These are phyloP conservation scores for Artibeus jamaicensis DNA, from an alignment of 2,797 vertebrate genomes.

Conservation along the genomic window DNA sequence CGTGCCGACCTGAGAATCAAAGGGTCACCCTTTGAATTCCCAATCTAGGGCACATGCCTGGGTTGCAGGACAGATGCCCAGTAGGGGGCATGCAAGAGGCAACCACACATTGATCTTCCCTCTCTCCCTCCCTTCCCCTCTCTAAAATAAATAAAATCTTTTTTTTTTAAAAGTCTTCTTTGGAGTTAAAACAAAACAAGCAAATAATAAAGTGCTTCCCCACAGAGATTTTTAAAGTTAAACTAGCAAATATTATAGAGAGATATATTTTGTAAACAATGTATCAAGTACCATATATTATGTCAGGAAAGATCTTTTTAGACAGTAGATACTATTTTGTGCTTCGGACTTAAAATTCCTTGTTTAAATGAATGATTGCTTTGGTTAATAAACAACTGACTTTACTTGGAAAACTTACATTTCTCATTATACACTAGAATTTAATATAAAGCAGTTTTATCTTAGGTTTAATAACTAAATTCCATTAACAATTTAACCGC, in stretches of 20 bases:
- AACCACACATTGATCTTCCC: no score
- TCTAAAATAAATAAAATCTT: no score
- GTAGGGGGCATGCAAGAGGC: no score
- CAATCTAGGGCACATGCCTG: no score
- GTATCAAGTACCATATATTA: neutral
- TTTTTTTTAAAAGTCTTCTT: neutral
- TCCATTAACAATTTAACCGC: constrained; percentile 40
- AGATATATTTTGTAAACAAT: neutral
- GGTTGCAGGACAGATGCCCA: no score
- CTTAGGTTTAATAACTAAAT: constrained; percentile 39
- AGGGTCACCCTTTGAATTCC: no score
- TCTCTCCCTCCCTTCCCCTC: no score
- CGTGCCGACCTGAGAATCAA: no score
- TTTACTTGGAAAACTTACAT: neutral
- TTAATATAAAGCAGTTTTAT: constrained; percentile 47
- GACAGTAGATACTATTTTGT: neutral
- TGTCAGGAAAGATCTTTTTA: neutral
- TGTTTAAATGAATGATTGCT: neutral
- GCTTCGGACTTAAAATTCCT: neutral
- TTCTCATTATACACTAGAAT: neutral
- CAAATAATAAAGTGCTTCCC: neutral
- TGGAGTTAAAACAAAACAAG: constrained; percentile 31
- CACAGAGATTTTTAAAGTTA: neutral
- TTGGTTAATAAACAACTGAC: neutral
- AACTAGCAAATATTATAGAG: neutral